Evolutionary conservation across 2,113 vertebrate species (phyloP), one percentile per base, ranked within the genome.

Genomic region (Sardina pilchardus): DNA sequence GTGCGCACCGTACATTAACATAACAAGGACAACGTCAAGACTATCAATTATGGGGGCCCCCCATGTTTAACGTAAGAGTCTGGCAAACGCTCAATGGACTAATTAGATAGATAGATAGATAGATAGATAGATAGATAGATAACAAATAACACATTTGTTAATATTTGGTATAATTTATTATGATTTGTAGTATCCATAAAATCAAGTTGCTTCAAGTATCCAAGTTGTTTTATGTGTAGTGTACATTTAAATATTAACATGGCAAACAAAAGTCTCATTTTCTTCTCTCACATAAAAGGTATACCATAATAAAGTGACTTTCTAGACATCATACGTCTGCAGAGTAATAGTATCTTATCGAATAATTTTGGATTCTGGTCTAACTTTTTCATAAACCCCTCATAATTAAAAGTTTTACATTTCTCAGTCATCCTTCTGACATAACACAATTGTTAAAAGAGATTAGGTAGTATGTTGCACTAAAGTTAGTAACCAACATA

Each of bases 81-180:
- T 78, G 71, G 63, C 63, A 71, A 34, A 78, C 14, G 24, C 36
- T 1, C 9, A 78, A 34, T 5, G 19, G 6, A 59, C 6, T 19
- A 26, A 7, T 4, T 47, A 24, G 34, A 84, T 81, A 44, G 34
- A 82, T 71, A 88, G 47, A 90, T 34, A n/a, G 85, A 21, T 47
- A 71, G 56, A 63, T 17, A 17, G 78, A 83, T 80, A 84, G 53
- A 63, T 43, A 63, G 53, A 63, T 30, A 84, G 88, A 86, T 45
- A 3, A 21, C 24, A 42, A 42, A 42, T 42, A 42, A 42, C 39
- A 42, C 39, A 42, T 42, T 42, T 42, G 39, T 42, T 42, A 42
- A 24, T 56, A 56, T 56, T 21, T 56, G 6, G 17, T 21, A 24
- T 24, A 4, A 59, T 59, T 56, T 56, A 56, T 21, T 59, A 59